Evolutionary conservation across 2,888 invertebrate species (phyloP).

Genomic region (Drosophila falleni): DNA sequence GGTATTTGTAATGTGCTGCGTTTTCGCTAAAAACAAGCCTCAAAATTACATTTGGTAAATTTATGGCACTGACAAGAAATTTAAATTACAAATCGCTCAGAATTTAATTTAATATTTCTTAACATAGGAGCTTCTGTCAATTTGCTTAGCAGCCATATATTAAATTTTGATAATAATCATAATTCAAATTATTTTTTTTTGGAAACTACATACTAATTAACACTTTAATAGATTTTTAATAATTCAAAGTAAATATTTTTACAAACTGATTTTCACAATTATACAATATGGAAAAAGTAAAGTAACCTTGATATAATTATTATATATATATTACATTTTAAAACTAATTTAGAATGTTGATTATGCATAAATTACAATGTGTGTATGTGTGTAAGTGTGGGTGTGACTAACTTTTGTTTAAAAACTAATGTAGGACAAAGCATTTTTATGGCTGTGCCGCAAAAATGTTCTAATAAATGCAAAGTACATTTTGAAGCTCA

Average conservation of each 20-base stretch:
- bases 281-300: not conserved
- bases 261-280: not conserved
- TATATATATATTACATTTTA: not conserved
- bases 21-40: conserved; percentile 32
- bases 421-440: conserved; percentile 67
- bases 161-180: not conserved
- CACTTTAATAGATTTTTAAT: not conserved
- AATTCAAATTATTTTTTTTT: not conserved
- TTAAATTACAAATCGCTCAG: conserved; percentile 32
- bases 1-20: conserved; percentile 45
- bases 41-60: conserved; percentile 48
- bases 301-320: conserved; percentile 7
- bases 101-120: conserved; percentile 1
- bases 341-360: conserved; percentile 29
- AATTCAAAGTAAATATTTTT: conserved; percentile 1
- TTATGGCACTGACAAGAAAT: conserved; percentile 40
- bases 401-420: conserved; percentile 28
- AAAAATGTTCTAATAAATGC: conserved; percentile 77
- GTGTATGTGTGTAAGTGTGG: conserved; percentile 1
- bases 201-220: not conserved
- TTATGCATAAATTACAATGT: conserved; percentile 3
- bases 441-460: conserved; percentile 75
- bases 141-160: no score
- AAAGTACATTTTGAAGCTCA: conserved; percentile 69
- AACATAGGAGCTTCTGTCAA: not conserved